Conservation (phyloP, 2,888 invertebrate species). For the Polietes domitor region DNA sequence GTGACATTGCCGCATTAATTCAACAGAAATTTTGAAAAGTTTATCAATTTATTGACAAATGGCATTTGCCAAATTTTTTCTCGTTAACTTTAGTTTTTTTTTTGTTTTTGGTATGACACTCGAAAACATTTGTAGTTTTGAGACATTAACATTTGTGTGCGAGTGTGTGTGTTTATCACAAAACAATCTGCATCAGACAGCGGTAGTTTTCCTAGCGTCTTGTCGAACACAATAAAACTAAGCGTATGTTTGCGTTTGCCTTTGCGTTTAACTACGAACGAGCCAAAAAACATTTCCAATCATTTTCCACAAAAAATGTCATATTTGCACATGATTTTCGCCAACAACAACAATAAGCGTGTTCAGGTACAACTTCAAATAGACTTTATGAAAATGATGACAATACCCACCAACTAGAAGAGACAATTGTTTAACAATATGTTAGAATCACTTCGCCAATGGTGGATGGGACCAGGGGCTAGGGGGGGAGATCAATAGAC, state of each 20-base stretch:
- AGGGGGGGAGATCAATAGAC: constrained; percentile 51
- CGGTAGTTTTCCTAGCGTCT: neutral
- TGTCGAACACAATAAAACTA: constrained; percentile 12
- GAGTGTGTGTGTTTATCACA: constrained; percentile 59
- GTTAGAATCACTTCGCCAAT: constrained; percentile 40
- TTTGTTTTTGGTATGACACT: constrained; percentile 20
- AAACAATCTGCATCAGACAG: constrained; percentile 22
- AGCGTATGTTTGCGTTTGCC: neutral
- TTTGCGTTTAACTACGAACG: neutral
- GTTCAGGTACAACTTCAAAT: constrained; percentile 32
- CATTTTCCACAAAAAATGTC: constrained; percentile 55
- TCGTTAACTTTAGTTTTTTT: neutral
- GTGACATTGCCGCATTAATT: constrained; percentile 31
- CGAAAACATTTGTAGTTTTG: constrained; percentile 49
- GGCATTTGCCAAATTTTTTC: constrained; percentile 57
- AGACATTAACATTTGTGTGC: constrained; percentile 63
- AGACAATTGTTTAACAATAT: constrained; percentile 40
- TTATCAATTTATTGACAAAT: constrained; percentile 58
- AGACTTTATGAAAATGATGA: constrained; percentile 29
- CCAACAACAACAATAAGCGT: neutral
- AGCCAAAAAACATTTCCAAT: constrained; percentile 33
- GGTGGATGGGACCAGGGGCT: neutral
- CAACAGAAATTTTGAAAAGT: constrained; percentile 19
- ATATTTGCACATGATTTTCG: constrained; percentile 65
- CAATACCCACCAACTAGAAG: neutral